Conservation (phyloP, 2,113 vertebrate genomes). For the Todiramphus saurophagus region DNA sequence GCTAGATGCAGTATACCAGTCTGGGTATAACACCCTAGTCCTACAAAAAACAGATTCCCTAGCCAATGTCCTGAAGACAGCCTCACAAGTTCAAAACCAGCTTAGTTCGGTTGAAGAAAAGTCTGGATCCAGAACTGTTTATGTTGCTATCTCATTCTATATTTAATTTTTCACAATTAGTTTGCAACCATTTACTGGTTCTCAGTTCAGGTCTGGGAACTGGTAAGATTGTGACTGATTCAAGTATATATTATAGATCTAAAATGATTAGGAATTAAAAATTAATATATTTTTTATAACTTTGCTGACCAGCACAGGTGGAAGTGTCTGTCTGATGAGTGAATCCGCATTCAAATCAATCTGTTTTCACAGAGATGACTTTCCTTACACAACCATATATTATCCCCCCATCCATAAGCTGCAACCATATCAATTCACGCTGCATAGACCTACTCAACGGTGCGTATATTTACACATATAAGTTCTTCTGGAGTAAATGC, state of each 20-base stretch:
- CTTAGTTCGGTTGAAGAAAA: not conserved
- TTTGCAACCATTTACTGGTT: not conserved
- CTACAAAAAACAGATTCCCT: not conserved
- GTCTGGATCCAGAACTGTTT: not conserved
- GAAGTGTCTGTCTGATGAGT: not conserved
- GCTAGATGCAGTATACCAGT: not conserved
- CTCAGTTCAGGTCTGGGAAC: not conserved
- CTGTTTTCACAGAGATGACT: not conserved
- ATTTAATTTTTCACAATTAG: not conserved
- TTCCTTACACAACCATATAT: not conserved
- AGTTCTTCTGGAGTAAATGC: not conserved
- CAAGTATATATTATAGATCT: not conserved
- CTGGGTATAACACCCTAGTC: not conserved
- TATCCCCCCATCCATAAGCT: not conserved
- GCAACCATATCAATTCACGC: not conserved
- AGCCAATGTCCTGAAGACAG: not conserved
- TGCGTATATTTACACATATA: not conserved
- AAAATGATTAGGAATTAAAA: not conserved
- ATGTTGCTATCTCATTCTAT: not conserved
- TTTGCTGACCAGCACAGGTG: not conserved
- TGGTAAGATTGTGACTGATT: not conserved
- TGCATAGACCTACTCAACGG: fast-evolving
- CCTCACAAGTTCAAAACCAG: not conserved
- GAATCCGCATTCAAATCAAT: not conserved
- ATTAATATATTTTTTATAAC: not conserved